Base-by-base conservation (phyloP, 1,140 invertebrate genomes). In the Euschistus heros region DNA sequence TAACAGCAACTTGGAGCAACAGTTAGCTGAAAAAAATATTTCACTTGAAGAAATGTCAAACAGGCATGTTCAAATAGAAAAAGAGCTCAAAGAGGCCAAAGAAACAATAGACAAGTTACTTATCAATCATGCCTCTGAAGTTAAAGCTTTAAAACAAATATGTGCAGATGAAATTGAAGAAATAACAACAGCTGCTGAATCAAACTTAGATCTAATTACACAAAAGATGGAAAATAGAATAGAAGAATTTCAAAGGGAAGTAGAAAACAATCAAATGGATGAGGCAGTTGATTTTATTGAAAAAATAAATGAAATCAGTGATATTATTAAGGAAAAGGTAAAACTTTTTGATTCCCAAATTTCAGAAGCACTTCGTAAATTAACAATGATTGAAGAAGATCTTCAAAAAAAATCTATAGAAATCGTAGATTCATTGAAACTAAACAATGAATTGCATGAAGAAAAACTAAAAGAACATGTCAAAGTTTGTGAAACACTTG, bases 11-110 rank as follows among this genome's bases (percentile, higher is more conserved):
- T 30, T 68, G 17, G 67, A 68, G 37, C 15, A 44, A 20, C n/a
- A 59, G 15, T 42, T 68, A 27, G 27, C 17, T n/a, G 64, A 68
- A 42, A 64, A 50, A 6, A 26, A 64, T 2, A 15, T 27, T 10
- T n/a, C 22, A 24, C 50, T 65, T 18, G 22, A 66, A 18, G 67
- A 68, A 47, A 67, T 68, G 15, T 64, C 63, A 5, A 64, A 46
- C 26, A 54, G 55, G 14, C 37, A 54, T 42, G 26, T 46, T n/a
- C 15, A 47, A 24, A 26, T 66, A 8, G 46, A 62, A 20, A 44
- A 61, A 17, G 54, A 66, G 47, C 54, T 66, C 15, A 47, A 65
- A 33, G 68, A 67, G 62, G 18, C 46, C 14, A 50, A 68, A 17
- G 59, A 66, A 13, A 50, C 18, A 17, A 60, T 66, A 18, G 54